A percentile compares a stretch with the other conserved stretches of the same genome.
phyloP scores from a whole-genome alignment of 2,797 vertebrate genomes.

The Cirrhinus mrigala region DNA sequence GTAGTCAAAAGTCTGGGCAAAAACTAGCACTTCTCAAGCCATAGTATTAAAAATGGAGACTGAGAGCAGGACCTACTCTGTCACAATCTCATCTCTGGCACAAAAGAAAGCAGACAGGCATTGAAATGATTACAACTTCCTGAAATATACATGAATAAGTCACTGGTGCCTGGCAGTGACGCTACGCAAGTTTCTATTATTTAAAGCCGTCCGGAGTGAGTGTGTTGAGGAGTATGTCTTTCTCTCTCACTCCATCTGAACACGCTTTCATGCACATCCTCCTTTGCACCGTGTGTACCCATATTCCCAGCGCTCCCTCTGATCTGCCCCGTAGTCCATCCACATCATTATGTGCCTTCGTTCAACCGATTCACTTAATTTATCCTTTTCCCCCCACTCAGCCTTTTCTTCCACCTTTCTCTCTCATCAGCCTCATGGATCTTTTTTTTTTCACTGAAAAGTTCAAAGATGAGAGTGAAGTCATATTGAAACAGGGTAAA shows the following conservation, averaged over 20 bases:
- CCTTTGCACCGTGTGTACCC: slow-evolving; percentile 11
- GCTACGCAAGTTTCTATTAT: slow-evolving; percentile 74
- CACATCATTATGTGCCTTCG: slow-evolving; percentile 40
- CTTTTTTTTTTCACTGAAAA: slow-evolving; percentile 56
- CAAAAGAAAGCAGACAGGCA: slow-evolving; percentile 73
- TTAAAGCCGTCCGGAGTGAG: slow-evolving; percentile 67
- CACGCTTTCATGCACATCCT: slow-evolving; percentile 50
- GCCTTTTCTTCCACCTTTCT: slow-evolving; percentile 10
- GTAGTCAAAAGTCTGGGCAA: neutral
- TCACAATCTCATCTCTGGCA: slow-evolving; percentile 77
- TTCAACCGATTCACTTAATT: slow-evolving; percentile 34
- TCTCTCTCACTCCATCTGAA: slow-evolving; percentile 23
- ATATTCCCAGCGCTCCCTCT: slow-evolving; percentile 14
- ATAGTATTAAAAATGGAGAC: slow-evolving; percentile 79
- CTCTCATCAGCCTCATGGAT: slow-evolving; percentile 53
- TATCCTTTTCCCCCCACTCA: neutral
- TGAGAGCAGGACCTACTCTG: slow-evolving; percentile 79
- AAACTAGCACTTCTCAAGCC: slow-evolving; percentile 36
- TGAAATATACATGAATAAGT: slow-evolving; percentile 81
- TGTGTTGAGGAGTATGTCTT: slow-evolving; percentile 39
- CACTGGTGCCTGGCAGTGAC: slow-evolving; percentile 62
- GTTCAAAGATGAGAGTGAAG: neutral
- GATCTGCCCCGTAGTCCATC: slow-evolving; percentile 39
- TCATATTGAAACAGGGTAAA: slow-evolving; percentile 12
- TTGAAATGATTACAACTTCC: slow-evolving; percentile 77